Evolutionary conservation across 2,113 vertebrate genomes (phyloP).

Genomic region (Antennarius striatus): DNA sequence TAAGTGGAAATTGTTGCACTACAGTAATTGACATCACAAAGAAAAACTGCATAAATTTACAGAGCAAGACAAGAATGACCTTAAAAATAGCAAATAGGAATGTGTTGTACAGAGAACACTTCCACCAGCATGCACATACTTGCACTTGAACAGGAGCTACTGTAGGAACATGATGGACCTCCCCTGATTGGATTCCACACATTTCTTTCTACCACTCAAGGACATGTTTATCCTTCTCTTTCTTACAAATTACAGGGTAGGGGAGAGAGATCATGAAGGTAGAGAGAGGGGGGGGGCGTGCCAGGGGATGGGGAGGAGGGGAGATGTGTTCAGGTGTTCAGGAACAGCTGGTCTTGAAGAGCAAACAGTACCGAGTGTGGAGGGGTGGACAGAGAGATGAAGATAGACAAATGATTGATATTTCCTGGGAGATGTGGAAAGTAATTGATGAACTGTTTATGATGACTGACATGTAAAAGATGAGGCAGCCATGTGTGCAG

Average conservation of each 20-base stretch:
- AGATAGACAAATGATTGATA: conserved; percentile 47
- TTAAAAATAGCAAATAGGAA: not conserved
- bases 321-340: conserved; percentile 71
- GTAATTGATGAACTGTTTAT: conserved; percentile 36
- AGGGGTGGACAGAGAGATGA: conserved; percentile 15
- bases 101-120: not conserved
- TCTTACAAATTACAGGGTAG: conserved; percentile 72
- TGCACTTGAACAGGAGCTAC: conserved; percentile 23
- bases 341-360: conserved; percentile 73
- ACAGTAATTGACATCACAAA: conserved; percentile 49
- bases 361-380: conserved; percentile 16
- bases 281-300: not conserved
- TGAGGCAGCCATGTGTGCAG: conserved; percentile 10
- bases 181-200: conserved; percentile 64
- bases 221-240: conserved; percentile 67
- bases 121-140: conserved; percentile 2
- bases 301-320: conserved; percentile 17
- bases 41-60: conserved; percentile 30
- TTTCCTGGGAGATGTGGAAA: conserved; percentile 52
- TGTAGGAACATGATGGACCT: conserved; percentile 44
- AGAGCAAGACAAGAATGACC: conserved; percentile 16
- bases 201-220: conserved; percentile 67
- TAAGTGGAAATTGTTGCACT: conserved; percentile 53
- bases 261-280: conserved; percentile 26
- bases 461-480: conserved; percentile 48